Percentiles rank a stretch among this genome's conserved stretches.
phyloP scores from a whole-genome alignment of 1,140 invertebrate species.

The Littorina saxatilis region DNA sequence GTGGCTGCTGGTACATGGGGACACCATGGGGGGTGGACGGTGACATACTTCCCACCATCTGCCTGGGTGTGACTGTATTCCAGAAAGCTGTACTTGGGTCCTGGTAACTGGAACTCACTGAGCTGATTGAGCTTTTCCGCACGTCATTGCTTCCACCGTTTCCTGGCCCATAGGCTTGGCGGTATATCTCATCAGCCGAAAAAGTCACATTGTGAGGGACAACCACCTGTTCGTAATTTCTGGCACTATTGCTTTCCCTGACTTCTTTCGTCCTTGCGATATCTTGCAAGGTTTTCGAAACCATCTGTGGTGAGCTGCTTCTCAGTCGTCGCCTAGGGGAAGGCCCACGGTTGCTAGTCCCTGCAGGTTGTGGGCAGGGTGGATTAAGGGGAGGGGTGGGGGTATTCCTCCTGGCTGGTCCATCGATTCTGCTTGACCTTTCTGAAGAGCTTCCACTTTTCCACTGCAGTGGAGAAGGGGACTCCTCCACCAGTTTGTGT shows the following conservation, averaged over 20 bases:
- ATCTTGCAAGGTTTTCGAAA: slow-evolving; percentile 18
- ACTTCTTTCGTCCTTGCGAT: slow-evolving; percentile 9
- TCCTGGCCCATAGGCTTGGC: slow-evolving; percentile 52
- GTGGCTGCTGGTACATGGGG: not conserved
- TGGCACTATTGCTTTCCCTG: slow-evolving; percentile 21
- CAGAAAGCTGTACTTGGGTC: not conserved
- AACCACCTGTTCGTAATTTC: slow-evolving; percentile 60
- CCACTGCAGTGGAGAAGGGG: not conserved
- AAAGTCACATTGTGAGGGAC: slow-evolving; percentile 57
- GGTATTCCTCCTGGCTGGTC: slow-evolving; percentile 8
- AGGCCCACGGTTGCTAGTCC: not conserved
- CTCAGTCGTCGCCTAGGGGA: slow-evolving; percentile 23
- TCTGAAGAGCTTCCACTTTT: not conserved
- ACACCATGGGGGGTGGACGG: not conserved
- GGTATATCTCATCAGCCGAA: slow-evolving; percentile 65
- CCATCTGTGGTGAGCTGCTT: slow-evolving; percentile 17
- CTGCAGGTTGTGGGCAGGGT: slow-evolving; percentile 7
- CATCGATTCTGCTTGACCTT: slow-evolving; percentile 5
- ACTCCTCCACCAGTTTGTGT: not conserved
- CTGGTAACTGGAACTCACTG: not conserved
- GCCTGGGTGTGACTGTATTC: slow-evolving; percentile 1
- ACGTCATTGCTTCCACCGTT: not conserved
- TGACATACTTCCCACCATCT: slow-evolving; percentile 20
- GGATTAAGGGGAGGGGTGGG: not conserved
- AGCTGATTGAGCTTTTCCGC: slow-evolving; percentile 4